These are phyloP conservation scores for Enhydra lutris DNA, from an alignment of 2,113 vertebrate species.

Conservation along the genomic window DNA sequence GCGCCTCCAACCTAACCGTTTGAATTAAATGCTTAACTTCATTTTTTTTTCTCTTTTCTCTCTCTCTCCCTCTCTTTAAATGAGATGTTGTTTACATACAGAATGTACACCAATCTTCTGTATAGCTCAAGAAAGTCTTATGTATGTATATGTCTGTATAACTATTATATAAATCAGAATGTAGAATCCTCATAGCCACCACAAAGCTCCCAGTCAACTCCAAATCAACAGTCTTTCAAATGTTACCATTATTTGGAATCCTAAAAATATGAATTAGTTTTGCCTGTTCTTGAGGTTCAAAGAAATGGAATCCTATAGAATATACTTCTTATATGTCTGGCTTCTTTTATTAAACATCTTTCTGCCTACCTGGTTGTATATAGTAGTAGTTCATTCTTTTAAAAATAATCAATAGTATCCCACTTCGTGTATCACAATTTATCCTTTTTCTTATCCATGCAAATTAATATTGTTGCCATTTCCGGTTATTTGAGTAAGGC, in stretches of 20 bases:
- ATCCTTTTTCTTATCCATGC: neutral
- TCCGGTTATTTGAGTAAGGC: neutral
- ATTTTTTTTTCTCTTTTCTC: neutral
- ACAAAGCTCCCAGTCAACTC: neutral
- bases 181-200: neutral
- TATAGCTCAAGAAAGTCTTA: neutral
- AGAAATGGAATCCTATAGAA: neutral
- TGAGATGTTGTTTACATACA: neutral
- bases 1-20: neutral
- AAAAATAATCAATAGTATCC: neutral
- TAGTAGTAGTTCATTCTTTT: neutral
- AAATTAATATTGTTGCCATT: neutral
- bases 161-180: neutral
- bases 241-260: neutral
- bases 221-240: neutral
- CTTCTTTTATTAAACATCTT: neutral
- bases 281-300: neutral
- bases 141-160: neutral
- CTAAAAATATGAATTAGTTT: neutral
- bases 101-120: neutral
- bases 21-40: neutral
- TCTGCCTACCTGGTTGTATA: neutral
- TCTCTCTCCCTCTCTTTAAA: neutral
- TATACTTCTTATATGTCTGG: neutral
- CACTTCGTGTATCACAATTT: neutral